phyloP scores from a whole-genome alignment of 53 echinoderm and acorn worm genomes.

The Hippasteria phrygiana region DNA sequence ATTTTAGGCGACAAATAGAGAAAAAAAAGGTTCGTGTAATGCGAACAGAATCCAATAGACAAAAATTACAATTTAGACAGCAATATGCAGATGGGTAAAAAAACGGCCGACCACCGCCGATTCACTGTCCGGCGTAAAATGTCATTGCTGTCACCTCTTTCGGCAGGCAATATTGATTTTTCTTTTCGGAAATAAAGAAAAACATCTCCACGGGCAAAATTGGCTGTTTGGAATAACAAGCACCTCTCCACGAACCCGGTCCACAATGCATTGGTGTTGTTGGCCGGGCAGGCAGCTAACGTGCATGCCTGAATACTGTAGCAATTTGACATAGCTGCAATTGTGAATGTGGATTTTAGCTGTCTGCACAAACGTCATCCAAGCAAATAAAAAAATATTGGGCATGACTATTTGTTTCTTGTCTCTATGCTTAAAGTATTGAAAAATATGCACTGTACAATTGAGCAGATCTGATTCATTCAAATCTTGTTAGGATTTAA shows the following conservation, averaged over 20 bases:
- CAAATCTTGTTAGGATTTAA: too few relatives aligned
- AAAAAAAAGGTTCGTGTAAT: slow-evolving; percentile 27
- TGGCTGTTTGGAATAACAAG: slow-evolving; percentile 62
- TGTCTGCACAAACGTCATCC: not conserved
- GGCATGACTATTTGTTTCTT: too few relatives aligned
- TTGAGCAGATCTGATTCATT: too few relatives aligned
- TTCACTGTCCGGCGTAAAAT: slow-evolving; percentile 33
- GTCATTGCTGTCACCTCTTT: slow-evolving; percentile 54
- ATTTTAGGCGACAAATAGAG: not conserved
- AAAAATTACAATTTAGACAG: slow-evolving; percentile 60
- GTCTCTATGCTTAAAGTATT: too few relatives aligned
- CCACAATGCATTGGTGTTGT: slow-evolving; percentile 18
- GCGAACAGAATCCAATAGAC: slow-evolving; percentile 28
- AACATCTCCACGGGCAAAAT: slow-evolving; percentile 52
- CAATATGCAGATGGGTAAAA: slow-evolving; percentile 42
- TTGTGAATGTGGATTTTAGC: not conserved
- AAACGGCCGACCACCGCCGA: not conserved
- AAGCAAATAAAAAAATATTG: not conserved
- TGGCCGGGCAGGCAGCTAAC: not conserved
- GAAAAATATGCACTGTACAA: too few relatives aligned
- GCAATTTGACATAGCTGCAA: not conserved
- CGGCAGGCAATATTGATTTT: slow-evolving; percentile 60
- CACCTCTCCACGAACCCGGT: slow-evolving; percentile 13
- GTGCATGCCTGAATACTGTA: not conserved
- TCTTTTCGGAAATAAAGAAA: slow-evolving; percentile 57